Percentiles rank a stretch among this genome's conserved stretches.
Evolutionary conservation across 2,797 vertebrate species (phyloP).

Genomic region (Leuciscus waleckii): DNA sequence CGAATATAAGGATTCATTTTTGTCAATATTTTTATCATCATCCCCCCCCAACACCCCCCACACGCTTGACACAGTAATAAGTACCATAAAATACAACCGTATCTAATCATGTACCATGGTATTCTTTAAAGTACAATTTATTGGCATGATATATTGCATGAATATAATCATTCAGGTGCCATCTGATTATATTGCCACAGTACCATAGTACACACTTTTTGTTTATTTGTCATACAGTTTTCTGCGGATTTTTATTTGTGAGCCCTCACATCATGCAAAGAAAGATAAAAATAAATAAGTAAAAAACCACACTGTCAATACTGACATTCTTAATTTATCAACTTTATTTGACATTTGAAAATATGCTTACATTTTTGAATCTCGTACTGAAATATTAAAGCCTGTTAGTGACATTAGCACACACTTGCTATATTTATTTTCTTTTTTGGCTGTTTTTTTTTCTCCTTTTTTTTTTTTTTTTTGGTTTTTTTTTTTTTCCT

Average conservation of each 20-base stretch:
- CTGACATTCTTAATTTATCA: not conserved
- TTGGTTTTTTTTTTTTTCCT: not conserved
- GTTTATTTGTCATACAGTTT: not conserved
- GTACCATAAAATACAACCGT: not conserved
- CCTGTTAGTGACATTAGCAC: constrained; percentile 12
- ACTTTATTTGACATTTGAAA: constrained; percentile 19
- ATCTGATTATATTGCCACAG: not conserved
- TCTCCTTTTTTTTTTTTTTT: not conserved
- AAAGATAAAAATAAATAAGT: not conserved
- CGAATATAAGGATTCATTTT: not conserved
- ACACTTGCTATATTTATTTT: not conserved
- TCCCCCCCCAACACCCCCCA: too few species aligned
- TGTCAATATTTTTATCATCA: not conserved
- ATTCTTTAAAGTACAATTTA: not conserved
- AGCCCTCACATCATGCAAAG: not conserved
- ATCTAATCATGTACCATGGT: not conserved
- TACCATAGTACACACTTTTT: not conserved
- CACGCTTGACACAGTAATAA: not conserved
- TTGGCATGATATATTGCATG: not conserved
- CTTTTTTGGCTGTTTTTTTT: not conserved
- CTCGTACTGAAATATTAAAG: not conserved
- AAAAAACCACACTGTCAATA: not conserved
- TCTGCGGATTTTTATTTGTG: not conserved
- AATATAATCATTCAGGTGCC: not conserved
- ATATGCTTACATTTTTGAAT: not conserved